Percentiles rank a stretch among this genome's conserved stretches.
These are phyloP conservation scores for Neodiprion fabricii DNA, from an alignment of 1,140 invertebrate genomes.

Conservation along the genomic window DNA sequence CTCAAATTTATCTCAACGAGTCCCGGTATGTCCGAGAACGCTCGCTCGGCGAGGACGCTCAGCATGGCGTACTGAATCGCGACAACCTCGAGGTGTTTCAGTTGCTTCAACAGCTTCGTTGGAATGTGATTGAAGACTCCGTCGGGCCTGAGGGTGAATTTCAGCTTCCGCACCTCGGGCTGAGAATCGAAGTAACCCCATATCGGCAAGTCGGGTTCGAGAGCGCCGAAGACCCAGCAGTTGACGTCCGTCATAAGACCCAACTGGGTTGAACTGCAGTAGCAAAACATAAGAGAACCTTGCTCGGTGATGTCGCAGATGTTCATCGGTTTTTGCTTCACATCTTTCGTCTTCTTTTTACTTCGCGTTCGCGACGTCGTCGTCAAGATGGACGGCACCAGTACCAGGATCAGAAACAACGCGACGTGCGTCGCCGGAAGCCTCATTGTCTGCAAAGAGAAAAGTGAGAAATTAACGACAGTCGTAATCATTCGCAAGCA, in stretches of 20 bases:
- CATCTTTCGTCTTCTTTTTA: constrained; percentile 36
- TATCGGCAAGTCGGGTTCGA: constrained; percentile 68
- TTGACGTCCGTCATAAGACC: constrained; percentile 59
- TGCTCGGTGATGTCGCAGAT: constrained; percentile 55
- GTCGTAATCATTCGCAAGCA: too few species aligned
- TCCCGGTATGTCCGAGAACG: constrained; percentile 74
- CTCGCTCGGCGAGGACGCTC: constrained; percentile 68
- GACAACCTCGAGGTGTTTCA: constrained; percentile 70
- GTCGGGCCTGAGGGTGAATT: constrained; percentile 71
- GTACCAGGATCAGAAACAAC: constrained; percentile 30
- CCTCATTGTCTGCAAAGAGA: not conserved
- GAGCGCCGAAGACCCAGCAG: constrained; percentile 71
- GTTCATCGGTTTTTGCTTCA: constrained; percentile 52
- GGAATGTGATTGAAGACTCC: constrained; percentile 73
- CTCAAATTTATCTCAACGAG: constrained; percentile 71
- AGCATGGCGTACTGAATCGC: constrained; percentile 76
- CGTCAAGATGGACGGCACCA: constrained; percentile 31
- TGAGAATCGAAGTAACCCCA: constrained; percentile 77
- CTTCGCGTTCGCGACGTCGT: constrained; percentile 35
- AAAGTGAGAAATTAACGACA: too few species aligned
- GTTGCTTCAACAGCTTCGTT: constrained; percentile 68
- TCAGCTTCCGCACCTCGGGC: constrained; percentile 70
- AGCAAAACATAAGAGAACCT: constrained; percentile 56
- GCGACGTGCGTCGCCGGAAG: constrained; percentile 5
- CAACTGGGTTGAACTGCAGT: constrained; percentile 49